phyloP scores from a whole-genome alignment of 2,113 vertebrate species.

The Microtus pennsylvanicus region DNA sequence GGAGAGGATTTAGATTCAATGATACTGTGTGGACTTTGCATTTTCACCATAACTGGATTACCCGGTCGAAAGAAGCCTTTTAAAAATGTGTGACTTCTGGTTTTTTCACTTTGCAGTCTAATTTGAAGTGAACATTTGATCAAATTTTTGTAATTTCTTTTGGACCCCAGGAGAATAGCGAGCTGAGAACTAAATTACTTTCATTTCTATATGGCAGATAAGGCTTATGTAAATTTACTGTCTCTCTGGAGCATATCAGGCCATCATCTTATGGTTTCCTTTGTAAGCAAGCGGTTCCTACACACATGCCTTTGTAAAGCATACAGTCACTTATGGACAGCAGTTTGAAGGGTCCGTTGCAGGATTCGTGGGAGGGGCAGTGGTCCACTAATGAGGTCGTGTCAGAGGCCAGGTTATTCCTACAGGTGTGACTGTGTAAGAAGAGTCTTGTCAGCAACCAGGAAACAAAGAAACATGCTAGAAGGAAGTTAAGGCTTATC shows the following conservation, averaged over 20 bases:
- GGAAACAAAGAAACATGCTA: neutral
- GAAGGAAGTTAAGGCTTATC: neutral
- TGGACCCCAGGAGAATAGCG: neutral
- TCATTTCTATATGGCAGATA: slow-evolving; percentile 14
- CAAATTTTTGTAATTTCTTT: neutral
- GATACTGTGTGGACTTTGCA: neutral
- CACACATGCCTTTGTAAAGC: neutral
- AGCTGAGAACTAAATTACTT: slow-evolving; percentile 41
- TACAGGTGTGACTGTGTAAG: neutral
- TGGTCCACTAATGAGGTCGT: neutral
- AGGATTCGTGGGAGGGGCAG: neutral
- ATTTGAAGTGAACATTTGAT: neutral
- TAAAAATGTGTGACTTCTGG: slow-evolving; percentile 7
- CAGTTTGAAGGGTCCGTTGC: neutral
- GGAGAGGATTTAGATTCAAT: neutral
- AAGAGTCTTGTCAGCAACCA: neutral
- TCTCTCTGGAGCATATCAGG: neutral
- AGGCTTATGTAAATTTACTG: neutral
- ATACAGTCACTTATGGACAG: neutral
- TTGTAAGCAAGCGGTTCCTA: neutral
- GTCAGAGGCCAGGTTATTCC: neutral
- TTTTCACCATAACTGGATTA: neutral
- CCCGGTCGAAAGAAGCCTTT: neutral
- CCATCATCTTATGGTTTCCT: neutral
- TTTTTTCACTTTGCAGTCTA: slow-evolving; percentile 51